Evolutionary conservation across 2,113 vertebrate genomes (phyloP).

Genomic region (Cygnus buccinator): DNA sequence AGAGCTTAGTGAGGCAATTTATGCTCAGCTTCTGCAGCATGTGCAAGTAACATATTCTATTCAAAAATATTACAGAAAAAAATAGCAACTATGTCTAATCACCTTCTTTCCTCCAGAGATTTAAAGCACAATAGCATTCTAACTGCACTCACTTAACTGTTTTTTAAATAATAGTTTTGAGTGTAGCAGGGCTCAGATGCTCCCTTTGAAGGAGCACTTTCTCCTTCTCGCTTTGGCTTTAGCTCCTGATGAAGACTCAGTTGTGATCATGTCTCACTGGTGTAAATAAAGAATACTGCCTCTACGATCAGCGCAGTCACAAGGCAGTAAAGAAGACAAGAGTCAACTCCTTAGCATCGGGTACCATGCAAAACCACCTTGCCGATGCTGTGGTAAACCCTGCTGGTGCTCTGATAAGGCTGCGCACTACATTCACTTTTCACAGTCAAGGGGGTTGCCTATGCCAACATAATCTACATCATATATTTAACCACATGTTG

Average conservation of each 20-base stretch:
- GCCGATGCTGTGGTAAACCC: background rate
- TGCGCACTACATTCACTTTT: background rate
- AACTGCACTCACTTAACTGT: background rate
- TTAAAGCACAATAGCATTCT: slow-evolving; percentile 42
- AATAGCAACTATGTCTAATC: slow-evolving; percentile 41
- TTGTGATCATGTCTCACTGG: background rate
- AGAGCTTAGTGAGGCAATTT: slow-evolving; percentile 71
- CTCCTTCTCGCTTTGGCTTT: background rate
- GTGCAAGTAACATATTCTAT: slow-evolving; percentile 50
- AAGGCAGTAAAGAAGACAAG: background rate
- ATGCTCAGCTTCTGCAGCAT: slow-evolving; percentile 33
- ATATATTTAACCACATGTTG: background rate
- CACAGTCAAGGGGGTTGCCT: background rate
- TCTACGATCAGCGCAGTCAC: background rate
- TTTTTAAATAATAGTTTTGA: slow-evolving; percentile 13
- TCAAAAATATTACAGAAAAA: slow-evolving; percentile 57
- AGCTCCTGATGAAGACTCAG: background rate
- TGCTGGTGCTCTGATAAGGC: background rate
- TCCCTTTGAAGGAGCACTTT: background rate
- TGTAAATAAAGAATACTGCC: background rate
- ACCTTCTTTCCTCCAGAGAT: slow-evolving; percentile 56
- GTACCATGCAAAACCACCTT: background rate
- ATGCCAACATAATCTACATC: background rate
- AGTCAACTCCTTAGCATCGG: background rate
- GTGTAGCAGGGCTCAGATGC: background rate